Evolutionary conservation across 2,113 vertebrate species (phyloP).

Genomic region (Jaculus jaculus): DNA sequence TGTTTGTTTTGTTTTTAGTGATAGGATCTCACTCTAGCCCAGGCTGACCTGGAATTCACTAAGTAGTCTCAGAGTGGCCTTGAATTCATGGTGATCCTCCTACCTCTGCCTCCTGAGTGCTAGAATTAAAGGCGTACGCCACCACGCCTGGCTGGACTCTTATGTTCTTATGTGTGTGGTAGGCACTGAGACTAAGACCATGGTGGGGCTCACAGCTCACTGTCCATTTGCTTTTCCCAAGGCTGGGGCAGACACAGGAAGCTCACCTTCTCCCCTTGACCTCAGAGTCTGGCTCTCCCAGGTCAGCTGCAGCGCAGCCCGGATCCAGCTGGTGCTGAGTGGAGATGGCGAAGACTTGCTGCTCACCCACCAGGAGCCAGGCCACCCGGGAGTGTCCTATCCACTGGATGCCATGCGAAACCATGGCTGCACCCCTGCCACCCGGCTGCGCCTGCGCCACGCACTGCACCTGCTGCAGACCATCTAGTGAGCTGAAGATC

Average conservation of each 20-base stretch:
- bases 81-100: too few species aligned
- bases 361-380: slow-evolving; percentile 87
- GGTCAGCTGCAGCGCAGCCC: slow-evolving; percentile 89
- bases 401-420: slow-evolving; percentile 80
- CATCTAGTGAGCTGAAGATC: neutral
- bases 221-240: too few species aligned
- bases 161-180: too few species aligned
- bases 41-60: too few species aligned
- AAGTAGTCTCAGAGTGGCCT: too few species aligned
- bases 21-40: too few species aligned
- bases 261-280: neutral
- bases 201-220: neutral
- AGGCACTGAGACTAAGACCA: neutral
- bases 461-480: slow-evolving; percentile 85
- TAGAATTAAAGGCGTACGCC: too few species aligned
- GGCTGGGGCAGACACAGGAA: neutral
- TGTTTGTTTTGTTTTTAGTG: too few species aligned
- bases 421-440: slow-evolving; percentile 82
- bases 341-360: slow-evolving; percentile 80
- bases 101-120: too few species aligned
- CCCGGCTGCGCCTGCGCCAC: slow-evolving; percentile 83
- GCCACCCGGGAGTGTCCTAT: slow-evolving; percentile 82
- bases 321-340: slow-evolving; percentile 88
- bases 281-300: slow-evolving; percentile 49
- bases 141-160: too few species aligned